Evolutionary conservation across 2,888 invertebrate genomes (phyloP).

Genomic region (Ormia ochracea): DNA sequence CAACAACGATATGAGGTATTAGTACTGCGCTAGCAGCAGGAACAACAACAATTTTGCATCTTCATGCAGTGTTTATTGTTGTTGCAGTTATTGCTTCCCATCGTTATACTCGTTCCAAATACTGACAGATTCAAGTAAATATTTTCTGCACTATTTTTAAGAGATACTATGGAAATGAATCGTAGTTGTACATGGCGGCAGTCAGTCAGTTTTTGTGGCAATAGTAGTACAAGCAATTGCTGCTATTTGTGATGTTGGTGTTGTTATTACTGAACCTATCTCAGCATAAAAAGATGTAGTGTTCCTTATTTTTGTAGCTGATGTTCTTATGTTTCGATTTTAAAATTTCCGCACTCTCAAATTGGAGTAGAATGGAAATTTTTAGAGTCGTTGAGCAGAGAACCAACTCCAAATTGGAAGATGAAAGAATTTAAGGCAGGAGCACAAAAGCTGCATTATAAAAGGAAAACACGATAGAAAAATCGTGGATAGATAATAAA

Average conservation of each 20-base stretch:
- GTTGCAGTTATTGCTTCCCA: conserved; percentile 29
- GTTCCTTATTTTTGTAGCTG: conserved; percentile 2
- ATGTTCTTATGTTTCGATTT: conserved; percentile 17
- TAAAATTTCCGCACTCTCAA: conserved; percentile 20
- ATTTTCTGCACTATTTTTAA: conserved; percentile 55
- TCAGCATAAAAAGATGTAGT: conserved; percentile 37
- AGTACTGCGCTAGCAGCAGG: conserved; percentile 26
- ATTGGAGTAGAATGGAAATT: neutral
- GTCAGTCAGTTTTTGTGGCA: conserved; percentile 62
- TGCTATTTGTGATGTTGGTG: conserved; percentile 44
- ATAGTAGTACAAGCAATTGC: conserved; percentile 61
- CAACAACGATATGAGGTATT: conserved; percentile 29
- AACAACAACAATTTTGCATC: conserved; percentile 51
- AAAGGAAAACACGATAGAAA: neutral
- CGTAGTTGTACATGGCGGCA: neutral
- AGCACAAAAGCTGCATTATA: conserved; percentile 25
- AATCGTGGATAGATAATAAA: conserved; percentile 20
- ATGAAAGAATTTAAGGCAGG: conserved; percentile 26
- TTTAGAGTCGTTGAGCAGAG: neutral
- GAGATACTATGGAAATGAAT: conserved; percentile 55
- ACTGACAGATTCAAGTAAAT: neutral
- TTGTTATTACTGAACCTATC: conserved; percentile 28
- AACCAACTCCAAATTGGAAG: conserved; percentile 12
- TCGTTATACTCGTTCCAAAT: neutral
- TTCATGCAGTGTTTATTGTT: conserved; percentile 18